These are phyloP conservation scores for Syngnathoides biaculeatus DNA, from an alignment of 2,113 vertebrate species.

Conservation along the genomic window DNA sequence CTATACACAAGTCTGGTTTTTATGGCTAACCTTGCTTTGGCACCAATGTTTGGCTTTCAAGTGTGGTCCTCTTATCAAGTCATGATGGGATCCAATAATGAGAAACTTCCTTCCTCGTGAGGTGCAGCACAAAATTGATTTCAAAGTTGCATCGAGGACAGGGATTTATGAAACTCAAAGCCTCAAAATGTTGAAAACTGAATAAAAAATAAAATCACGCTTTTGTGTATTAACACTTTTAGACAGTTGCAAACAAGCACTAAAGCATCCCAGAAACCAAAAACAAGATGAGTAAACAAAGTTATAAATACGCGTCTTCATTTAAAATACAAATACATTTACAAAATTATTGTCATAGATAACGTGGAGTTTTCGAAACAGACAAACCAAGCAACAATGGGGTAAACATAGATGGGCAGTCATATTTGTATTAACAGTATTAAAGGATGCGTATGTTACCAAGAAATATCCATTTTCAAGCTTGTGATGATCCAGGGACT, in stretches of 20 bases:
- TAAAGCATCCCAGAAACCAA: slow-evolving; percentile 30
- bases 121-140: slow-evolving; percentile 20
- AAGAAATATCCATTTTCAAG: slow-evolving; percentile 19
- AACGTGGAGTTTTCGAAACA: slow-evolving; percentile 58
- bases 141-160: not conserved
- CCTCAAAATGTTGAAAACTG: slow-evolving; percentile 2
- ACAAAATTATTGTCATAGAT: slow-evolving; percentile 50
- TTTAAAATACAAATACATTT: slow-evolving; percentile 53
- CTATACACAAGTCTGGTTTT: slow-evolving; percentile 9
- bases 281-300: slow-evolving; percentile 42
- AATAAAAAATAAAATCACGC: slow-evolving; percentile 9
- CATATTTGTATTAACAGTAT: slow-evolving; percentile 44
- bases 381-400: slow-evolving; percentile 30
- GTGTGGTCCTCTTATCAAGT: slow-evolving; percentile 7
- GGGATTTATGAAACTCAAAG: not conserved
- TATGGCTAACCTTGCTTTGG: slow-evolving; percentile 49
- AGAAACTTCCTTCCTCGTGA: slow-evolving; percentile 15
- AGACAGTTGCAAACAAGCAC: slow-evolving; percentile 5
- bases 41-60: slow-evolving; percentile 23
- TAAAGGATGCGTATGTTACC: slow-evolving; percentile 35
- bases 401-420: slow-evolving; percentile 47
- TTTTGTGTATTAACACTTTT: slow-evolving; percentile 6
- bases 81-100: slow-evolving; percentile 6
- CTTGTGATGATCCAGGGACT: slow-evolving; percentile 29
- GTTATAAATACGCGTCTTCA: slow-evolving; percentile 62